Percentiles rank a stretch among this genome's conserved stretches.
Evolutionary conservation across 1,140 invertebrate genomes (phyloP).

Genomic region (Cecropterus lyciades): DNA sequence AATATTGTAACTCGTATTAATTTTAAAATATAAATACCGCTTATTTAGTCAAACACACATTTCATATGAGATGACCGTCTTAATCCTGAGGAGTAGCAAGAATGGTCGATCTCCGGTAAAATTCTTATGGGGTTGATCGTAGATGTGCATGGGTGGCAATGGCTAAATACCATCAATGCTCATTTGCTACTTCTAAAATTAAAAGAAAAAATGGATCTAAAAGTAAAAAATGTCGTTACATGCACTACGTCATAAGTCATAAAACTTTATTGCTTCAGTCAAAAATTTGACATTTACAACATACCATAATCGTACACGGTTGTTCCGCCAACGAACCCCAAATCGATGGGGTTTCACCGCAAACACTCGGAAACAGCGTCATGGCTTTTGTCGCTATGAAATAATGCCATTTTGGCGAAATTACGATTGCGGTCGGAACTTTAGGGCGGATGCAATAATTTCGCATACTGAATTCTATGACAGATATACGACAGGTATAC

Average conservation of each 20-base stretch:
- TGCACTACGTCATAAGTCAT: no score
- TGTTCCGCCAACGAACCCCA: not conserved
- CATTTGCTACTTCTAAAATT: no score
- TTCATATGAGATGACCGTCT: no score
- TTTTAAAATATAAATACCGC: no score
- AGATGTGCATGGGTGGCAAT: no score
- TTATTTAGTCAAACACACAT: no score
- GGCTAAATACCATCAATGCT: no score
- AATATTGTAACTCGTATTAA: no score
- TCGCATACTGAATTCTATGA: not conserved
- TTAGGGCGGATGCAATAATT: slow-evolving; percentile 1
- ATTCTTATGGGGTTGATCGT: no score
- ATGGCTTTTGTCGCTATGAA: slow-evolving; percentile 2
- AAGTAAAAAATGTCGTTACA: not conserved
- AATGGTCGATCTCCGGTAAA: no score
- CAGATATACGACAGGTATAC: not conserved
- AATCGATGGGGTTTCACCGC: slow-evolving; percentile 4
- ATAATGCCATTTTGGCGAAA: slow-evolving; percentile 1
- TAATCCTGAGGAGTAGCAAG: no score
- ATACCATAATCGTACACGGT: not conserved
- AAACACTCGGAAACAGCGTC: not conserved
- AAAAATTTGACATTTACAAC: not conserved
- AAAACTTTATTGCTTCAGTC: not conserved
- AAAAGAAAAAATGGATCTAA: no score
- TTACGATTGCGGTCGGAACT: not conserved